Percentiles rank a stretch among this genome's conserved stretches.
phyloP scores from a whole-genome alignment of 64 coral and sea anemone genomes.

The Catalaphyllia jardinei region DNA sequence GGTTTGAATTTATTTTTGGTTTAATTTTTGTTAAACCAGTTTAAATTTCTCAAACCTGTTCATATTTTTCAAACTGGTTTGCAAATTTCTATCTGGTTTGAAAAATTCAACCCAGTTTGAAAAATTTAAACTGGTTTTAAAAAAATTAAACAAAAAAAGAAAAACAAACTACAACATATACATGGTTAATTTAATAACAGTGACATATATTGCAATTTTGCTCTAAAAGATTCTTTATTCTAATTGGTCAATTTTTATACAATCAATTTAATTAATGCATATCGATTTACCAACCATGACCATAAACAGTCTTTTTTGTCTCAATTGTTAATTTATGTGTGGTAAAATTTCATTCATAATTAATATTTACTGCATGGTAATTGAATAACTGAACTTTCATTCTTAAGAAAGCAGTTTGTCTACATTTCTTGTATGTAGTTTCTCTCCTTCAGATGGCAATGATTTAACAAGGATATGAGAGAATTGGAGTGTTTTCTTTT shows the following conservation, averaged over 20 bases:
- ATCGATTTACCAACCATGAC: constrained; percentile 2
- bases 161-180: no score
- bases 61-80: no score
- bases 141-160: no score
- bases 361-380: constrained; percentile 5
- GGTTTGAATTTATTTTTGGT: no score
- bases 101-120: no score
- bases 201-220: no score
- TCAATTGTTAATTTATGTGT: constrained; percentile 21
- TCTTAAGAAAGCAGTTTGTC: not conserved
- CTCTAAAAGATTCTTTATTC: no score
- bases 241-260: not conserved
- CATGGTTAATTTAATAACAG: no score
- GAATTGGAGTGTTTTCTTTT: constrained; percentile 34
- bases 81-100: no score
- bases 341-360: constrained; percentile 12
- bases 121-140: no score
- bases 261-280: not conserved
- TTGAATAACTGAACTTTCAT: not conserved
- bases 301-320: not conserved
- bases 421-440: not conserved
- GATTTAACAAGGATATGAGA: constrained; percentile 11
- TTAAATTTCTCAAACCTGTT: no score
- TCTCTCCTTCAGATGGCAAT: not conserved
- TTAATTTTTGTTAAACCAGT: no score